Percentiles rank a stretch among this genome's conserved stretches.
Conservation (phyloP, 2,797 vertebrate species). For the Gadopsis marmoratus region DNA sequence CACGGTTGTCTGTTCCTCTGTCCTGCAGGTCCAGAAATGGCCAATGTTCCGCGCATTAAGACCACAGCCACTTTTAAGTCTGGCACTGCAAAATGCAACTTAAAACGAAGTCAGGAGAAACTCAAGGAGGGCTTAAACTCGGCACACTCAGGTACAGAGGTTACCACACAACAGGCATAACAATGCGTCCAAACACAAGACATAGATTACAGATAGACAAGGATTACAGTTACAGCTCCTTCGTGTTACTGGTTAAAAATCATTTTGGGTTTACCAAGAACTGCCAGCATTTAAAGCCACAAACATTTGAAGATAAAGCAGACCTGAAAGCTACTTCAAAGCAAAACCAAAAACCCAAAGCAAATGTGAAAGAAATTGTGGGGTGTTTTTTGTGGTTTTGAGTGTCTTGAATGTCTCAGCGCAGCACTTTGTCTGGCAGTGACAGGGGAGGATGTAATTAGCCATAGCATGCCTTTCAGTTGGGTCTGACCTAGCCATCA, state of each 20-base stretch:
- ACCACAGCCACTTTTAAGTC: conserved; percentile 94
- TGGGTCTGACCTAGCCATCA: conserved; percentile 77
- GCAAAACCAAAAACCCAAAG: conserved; percentile 70
- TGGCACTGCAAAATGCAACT: conserved; percentile 92
- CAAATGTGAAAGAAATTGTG: conserved; percentile 77
- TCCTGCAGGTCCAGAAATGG: conserved; percentile 75
- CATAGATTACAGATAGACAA: conserved; percentile 47
- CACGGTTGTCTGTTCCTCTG: conserved; percentile 28
- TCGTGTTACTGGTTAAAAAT: conserved; percentile 64
- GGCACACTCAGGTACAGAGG: conserved; percentile 90
- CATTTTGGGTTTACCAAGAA: conserved; percentile 60
- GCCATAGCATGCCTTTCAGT: conserved; percentile 77
- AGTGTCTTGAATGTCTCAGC: conserved; percentile 75
- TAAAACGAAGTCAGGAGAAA: conserved; percentile 92
- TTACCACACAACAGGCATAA: conserved; percentile 41
- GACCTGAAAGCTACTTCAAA: conserved; percentile 72
- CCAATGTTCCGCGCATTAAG: conserved; percentile 87
- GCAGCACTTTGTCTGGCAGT: conserved; percentile 76
- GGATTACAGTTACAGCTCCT: conserved; percentile 46
- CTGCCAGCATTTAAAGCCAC: conserved; percentile 57
- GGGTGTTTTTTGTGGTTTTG: conserved; percentile 74
- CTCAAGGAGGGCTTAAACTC: conserved; percentile 88
- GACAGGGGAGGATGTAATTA: conserved; percentile 83
- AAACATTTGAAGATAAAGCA: conserved; percentile 64
- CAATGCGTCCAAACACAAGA: conserved; percentile 47